Evolutionary conservation across 2,797 vertebrate genomes (phyloP).

Genomic region (Molothrus ater): DNA sequence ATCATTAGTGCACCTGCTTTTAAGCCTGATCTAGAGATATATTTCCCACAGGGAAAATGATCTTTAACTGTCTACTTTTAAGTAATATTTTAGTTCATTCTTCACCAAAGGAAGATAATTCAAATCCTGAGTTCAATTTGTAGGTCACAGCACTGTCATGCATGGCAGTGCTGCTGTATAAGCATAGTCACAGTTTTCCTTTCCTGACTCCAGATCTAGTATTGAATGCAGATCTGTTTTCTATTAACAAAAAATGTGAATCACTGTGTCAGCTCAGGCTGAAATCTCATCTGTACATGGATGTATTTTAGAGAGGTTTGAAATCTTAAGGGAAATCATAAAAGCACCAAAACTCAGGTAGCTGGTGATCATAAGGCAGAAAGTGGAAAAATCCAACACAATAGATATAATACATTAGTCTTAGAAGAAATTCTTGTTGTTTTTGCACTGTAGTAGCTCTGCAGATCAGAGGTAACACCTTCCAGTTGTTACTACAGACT

Average conservation of each 20-base stretch:
- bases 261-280: not conserved
- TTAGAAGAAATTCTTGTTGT: not conserved
- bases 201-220: not conserved
- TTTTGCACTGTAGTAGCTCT: not conserved
- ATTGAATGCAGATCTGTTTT: not conserved
- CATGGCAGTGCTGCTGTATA: not conserved
- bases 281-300: not conserved
- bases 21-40: not conserved
- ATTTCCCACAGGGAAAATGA: not conserved
- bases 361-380: not conserved
- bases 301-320: not conserved
- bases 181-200: not conserved
- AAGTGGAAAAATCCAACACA: not conserved
- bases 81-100: not conserved
- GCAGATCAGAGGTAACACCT: not conserved
- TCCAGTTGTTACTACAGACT: not conserved
- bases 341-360: not conserved
- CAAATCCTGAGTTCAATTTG: not conserved
- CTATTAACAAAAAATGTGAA: not conserved
- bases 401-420: not conserved
- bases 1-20: conserved; percentile 8
- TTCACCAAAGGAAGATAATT: not conserved
- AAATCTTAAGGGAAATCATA: not conserved
- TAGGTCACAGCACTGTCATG: not conserved
- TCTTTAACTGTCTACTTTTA: not conserved